Percentiles rank a stretch among this genome's conserved stretches.
Conservation (phyloP, 2,797 vertebrate species). For the Xenentodon cancila region DNA sequence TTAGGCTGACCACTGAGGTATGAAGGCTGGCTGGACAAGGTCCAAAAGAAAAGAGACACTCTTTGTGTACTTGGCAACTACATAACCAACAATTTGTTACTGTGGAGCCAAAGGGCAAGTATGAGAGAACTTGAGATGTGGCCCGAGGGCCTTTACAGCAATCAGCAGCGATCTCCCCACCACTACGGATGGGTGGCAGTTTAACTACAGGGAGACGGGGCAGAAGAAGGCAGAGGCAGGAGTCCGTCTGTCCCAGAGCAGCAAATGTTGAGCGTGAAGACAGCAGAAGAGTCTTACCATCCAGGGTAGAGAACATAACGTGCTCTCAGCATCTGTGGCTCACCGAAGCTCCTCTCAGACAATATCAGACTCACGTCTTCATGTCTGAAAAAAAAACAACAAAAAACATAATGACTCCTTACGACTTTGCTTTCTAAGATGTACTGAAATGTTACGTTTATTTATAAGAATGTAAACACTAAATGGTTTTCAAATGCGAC, state of each 20-base stretch:
- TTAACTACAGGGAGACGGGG: conserved; percentile 49
- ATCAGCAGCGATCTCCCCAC: conserved; percentile 64
- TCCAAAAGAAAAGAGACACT: conserved; percentile 66
- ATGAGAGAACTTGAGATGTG: conserved; percentile 69
- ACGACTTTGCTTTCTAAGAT: background rate
- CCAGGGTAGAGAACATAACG: conserved; percentile 95
- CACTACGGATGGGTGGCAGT: conserved; percentile 54
- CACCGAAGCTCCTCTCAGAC: conserved; percentile 89
- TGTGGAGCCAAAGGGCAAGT: conserved; percentile 69
- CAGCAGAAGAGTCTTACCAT: conserved; percentile 84
- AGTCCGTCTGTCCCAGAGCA: conserved; percentile 42
- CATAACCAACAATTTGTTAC: conserved; percentile 72
- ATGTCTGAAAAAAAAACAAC: conserved; percentile 76
- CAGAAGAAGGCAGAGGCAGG: conserved; percentile 21
- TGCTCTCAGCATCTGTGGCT: conserved; percentile 89
- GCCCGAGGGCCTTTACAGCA: conserved; percentile 69
- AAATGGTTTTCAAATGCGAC: background rate
- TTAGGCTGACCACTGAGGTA: conserved; percentile 70
- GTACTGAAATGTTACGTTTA: too few species aligned
- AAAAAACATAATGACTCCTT: background rate
- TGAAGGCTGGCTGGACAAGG: conserved; percentile 55
- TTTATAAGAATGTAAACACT: background rate
- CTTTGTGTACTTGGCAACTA: conserved; percentile 70
- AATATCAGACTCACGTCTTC: conserved; percentile 93
- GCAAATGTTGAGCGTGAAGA: conserved; percentile 42